Evolutionary conservation across 2,113 vertebrate species (phyloP).

Genomic region (Nicator chloris): DNA sequence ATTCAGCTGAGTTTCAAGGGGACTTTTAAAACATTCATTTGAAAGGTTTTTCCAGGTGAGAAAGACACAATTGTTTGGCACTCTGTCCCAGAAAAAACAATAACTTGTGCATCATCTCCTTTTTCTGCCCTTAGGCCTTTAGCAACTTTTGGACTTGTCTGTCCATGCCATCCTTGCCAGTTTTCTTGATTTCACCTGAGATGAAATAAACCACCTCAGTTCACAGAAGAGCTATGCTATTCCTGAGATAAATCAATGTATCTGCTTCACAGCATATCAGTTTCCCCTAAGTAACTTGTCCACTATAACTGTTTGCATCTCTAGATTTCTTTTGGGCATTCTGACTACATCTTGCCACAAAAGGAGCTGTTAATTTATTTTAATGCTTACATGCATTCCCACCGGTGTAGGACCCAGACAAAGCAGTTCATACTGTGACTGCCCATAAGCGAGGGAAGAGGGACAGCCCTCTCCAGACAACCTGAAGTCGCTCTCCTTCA

Average conservation of each 20-base stretch:
- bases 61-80: background rate
- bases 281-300: background rate
- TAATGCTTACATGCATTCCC: background rate
- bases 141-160: background rate
- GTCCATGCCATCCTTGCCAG: background rate
- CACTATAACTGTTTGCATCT: background rate
- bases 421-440: background rate
- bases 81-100: background rate
- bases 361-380: background rate
- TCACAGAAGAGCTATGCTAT: background rate
- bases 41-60: constrained; percentile 3
- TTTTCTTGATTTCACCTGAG: background rate
- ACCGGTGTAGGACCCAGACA: background rate
- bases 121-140: background rate
- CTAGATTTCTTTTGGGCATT: background rate
- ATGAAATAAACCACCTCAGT: background rate
- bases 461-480: background rate
- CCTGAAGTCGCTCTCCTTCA: background rate
- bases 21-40: constrained; percentile 39
- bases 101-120: background rate
- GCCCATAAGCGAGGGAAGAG: background rate
- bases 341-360: background rate
- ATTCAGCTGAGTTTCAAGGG: constrained; percentile 15
- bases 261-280: background rate
- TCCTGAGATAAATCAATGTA: background rate